Percentiles rank a stretch among this genome's conserved stretches.
Conservation (phyloP, 2,888 invertebrate species). For the Nematopogon swammerdamellus region DNA sequence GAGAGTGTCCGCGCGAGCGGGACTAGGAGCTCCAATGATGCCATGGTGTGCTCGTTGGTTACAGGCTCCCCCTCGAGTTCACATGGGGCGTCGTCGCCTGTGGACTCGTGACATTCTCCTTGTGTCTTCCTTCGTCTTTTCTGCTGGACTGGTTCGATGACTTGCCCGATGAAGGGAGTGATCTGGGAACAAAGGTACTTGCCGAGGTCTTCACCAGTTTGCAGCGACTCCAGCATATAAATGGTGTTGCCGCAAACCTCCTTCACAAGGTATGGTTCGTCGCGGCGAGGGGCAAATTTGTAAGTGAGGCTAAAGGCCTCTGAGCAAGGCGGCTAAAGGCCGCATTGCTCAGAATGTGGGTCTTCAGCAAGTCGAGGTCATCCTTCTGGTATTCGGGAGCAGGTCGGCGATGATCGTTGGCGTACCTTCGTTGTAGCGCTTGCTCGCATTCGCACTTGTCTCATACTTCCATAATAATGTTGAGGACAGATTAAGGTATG, state of each 20-base stretch:
- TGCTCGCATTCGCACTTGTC: neutral
- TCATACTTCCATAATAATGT: neutral
- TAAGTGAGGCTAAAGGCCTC: neutral
- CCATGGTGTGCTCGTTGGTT: too few relatives aligned
- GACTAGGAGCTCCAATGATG: too few relatives aligned
- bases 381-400: neutral
- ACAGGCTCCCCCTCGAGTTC: slow-evolving; percentile 3
- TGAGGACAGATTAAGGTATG: neutral
- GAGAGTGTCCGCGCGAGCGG: too few relatives aligned
- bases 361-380: slow-evolving; percentile 1
- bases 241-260: neutral
- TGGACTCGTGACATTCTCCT: neutral
- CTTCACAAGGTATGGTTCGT: slow-evolving; percentile 1
- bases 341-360: neutral
- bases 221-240: neutral
- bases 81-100: neutral
- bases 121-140: slow-evolving; percentile 1
- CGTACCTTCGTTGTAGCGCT: neutral
- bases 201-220: neutral
- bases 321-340: too few relatives aligned
- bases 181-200: slow-evolving; percentile 4
- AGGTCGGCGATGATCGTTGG: neutral
- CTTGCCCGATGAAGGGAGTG: slow-evolving; percentile 1
- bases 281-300: slow-evolving; percentile 3
- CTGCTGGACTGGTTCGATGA: neutral